A percentile compares a stretch with the other conserved stretches of the same genome.
Evolutionary conservation across 2,113 vertebrate genomes (phyloP).

Genomic region (Ascaphus truei): DNA sequence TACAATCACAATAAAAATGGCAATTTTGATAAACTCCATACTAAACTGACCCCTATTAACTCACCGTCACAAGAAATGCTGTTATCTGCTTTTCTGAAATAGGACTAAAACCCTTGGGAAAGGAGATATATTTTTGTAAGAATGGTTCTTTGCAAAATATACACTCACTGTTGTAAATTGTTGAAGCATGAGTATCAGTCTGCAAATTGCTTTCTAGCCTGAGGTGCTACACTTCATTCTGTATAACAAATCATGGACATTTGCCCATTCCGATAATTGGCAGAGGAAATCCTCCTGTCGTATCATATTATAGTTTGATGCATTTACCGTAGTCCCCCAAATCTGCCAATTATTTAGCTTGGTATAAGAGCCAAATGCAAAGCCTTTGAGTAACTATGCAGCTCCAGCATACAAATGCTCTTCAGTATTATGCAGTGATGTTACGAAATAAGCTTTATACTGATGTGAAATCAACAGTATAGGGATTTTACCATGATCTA

Average conservation of each 20-base stretch:
- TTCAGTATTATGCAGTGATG: not conserved
- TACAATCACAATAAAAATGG: not conserved
- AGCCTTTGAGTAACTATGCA: not conserved
- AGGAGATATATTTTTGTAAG: slow-evolving; percentile 6
- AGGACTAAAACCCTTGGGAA: not conserved
- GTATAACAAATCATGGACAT: slow-evolving; percentile 5
- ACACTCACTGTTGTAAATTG: slow-evolving; percentile 4
- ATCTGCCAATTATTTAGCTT: not conserved
- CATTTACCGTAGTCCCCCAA: not conserved
- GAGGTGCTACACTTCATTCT: slow-evolving; percentile 13
- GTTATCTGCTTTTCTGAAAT: not conserved
- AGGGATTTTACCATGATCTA: no score
- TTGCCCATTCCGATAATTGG: slow-evolving; percentile 11
- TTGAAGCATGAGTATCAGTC: slow-evolving; percentile 4
- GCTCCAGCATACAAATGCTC: not conserved
- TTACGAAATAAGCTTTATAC: no score
- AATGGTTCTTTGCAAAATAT: not conserved
- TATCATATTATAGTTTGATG: slow-evolving; percentile 10
- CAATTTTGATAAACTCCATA: not conserved
- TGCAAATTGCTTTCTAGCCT: slow-evolving; percentile 33
- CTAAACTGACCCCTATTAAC: not conserved
- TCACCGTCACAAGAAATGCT: slow-evolving; percentile 2
- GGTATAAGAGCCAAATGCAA: not conserved
- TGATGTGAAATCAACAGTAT: no score
- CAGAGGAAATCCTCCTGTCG: slow-evolving; percentile 34